Conservation (phyloP, 2,113 vertebrate species). For the Pyxicephalus adspersus region DNA sequence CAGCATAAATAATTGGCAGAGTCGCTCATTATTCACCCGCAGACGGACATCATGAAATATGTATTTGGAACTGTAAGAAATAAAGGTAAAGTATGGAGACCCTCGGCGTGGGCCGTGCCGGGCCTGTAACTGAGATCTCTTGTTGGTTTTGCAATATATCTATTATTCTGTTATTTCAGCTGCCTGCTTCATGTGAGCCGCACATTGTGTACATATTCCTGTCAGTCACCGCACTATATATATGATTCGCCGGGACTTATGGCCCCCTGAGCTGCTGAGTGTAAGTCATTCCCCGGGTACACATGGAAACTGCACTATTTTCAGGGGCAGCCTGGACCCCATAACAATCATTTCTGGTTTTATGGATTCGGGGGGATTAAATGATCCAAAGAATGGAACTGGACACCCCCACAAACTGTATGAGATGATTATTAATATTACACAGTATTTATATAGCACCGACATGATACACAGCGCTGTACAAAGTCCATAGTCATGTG, state of each 20-base stretch:
- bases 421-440: no score
- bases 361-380: no score
- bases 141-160: constrained; percentile 2
- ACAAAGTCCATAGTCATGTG: no score
- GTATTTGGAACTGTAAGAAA: neutral
- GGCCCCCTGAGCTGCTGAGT: neutral
- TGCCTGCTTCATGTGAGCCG: neutral
- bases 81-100: neutral
- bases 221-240: neutral
- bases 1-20: no score
- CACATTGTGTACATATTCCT: neutral
- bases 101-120: neutral
- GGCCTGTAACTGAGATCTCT: neutral
- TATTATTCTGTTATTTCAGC: constrained; percentile 2
- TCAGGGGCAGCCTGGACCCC: neutral
- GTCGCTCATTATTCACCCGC: no score
- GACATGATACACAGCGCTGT: no score
- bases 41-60: neutral
- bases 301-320: neutral
- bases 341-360: neutral
- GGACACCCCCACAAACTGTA: no score
- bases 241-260: neutral
- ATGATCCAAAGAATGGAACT: no score
- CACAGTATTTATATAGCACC: no score
- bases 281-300: neutral